Conservation (phyloP, 1,140 invertebrate species). For the Aphidius gifuensis region DNA sequence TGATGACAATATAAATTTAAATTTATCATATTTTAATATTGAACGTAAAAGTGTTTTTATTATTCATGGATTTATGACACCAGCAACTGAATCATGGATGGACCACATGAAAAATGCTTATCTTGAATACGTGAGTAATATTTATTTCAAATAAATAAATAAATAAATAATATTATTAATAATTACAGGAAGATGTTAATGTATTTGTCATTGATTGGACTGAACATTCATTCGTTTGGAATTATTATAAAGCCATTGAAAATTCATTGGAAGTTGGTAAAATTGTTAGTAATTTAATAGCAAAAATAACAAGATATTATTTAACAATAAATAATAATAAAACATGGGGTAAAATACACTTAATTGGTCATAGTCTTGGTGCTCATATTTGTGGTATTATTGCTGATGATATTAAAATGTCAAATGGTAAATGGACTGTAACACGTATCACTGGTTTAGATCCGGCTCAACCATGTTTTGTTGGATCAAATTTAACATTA, state of each 20-base stretch:
- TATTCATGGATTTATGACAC: conserved; percentile 59
- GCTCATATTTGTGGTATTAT: conserved; percentile 62
- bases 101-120: conserved; percentile 53
- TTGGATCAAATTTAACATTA: conserved; percentile 48
- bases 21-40: conserved; percentile 49
- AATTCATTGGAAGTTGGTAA: conserved; percentile 56
- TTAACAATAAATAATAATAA: conserved; percentile 19
- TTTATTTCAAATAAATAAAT: not conserved
- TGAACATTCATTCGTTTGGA: conserved; percentile 58
- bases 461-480: conserved; percentile 65
- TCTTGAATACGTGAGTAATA: conserved; percentile 49
- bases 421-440: conserved; percentile 34
- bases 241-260: conserved; percentile 60
- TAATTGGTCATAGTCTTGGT: conserved; percentile 63
- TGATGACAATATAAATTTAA: not conserved
- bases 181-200: conserved; percentile 56
- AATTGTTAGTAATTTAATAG: conserved; percentile 49
- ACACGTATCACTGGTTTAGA: conserved; percentile 58
- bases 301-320: conserved; percentile 28
- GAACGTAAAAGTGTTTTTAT: conserved; percentile 55
- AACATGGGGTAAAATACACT: conserved; percentile 49
- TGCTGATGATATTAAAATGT: conserved; percentile 53
- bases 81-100: conserved; percentile 56
- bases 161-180: conserved; percentile 35
- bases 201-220: conserved; percentile 61